Evolutionary conservation across 64 coral and sea anemone species (phyloP).

Genomic region (Pocillopora damicornis): DNA sequence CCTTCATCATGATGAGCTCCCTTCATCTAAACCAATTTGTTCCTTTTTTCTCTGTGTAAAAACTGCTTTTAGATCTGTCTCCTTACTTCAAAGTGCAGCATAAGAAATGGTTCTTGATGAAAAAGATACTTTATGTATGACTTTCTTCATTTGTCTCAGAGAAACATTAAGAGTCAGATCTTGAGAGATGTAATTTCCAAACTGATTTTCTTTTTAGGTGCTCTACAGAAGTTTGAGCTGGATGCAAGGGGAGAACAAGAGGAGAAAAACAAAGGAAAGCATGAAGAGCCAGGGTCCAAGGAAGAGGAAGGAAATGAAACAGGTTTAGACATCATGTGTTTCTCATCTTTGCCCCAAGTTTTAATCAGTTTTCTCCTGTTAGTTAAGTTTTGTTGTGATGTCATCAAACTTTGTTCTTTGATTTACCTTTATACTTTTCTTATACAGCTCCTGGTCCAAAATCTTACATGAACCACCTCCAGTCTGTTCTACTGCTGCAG

Average conservation of each 20-base stretch:
- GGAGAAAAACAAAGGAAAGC: constrained; percentile 27
- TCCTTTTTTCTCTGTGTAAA: neutral
- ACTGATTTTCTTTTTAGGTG: constrained; percentile 40
- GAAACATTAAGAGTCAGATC: too few species aligned
- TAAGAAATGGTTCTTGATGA: too few species aligned
- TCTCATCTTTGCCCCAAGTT: too few species aligned
- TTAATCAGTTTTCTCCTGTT: too few species aligned
- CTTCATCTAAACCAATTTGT: neutral
- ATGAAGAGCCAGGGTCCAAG: constrained; percentile 23
- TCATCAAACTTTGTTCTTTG: neutral
- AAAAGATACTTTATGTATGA: too few species aligned
- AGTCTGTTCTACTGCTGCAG: constrained; percentile 73
- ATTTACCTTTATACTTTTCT: neutral
- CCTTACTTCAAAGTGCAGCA: too few species aligned
- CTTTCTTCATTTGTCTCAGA: too few species aligned
- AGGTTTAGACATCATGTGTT: neutral
- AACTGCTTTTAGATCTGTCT: too few species aligned
- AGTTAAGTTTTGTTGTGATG: too few species aligned
- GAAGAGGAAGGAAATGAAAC: constrained; percentile 16
- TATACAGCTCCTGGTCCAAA: constrained; percentile 35
- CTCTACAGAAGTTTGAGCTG: constrained; percentile 51
- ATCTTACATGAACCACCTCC: constrained; percentile 66
- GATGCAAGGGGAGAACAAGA: constrained; percentile 44
- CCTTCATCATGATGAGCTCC: neutral
- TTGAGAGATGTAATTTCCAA: neutral